Evolutionary conservation across 2,113 vertebrate genomes (phyloP).

Genomic region (Hydrochoerus hydrochaeris): DNA sequence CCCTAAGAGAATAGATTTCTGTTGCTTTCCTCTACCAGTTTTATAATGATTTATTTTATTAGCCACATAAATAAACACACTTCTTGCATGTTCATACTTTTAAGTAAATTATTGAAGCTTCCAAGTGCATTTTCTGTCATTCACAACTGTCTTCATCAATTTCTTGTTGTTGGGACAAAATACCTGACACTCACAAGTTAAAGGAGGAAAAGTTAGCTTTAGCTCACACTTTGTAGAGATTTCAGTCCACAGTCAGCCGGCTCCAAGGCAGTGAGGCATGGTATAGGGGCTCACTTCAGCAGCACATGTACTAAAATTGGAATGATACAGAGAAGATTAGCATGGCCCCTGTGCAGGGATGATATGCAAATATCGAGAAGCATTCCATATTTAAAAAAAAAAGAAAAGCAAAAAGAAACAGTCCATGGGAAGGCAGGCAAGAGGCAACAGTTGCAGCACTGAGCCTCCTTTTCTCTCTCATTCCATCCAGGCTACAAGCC

Average conservation of each 20-base stretch:
- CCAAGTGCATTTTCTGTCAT: neutral
- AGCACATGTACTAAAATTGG: too few species aligned
- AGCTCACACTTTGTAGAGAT: neutral
- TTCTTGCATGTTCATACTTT: neutral
- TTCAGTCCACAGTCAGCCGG: neutral
- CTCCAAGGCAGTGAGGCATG: neutral
- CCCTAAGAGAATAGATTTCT: neutral
- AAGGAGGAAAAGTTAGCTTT: neutral
- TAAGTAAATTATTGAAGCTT: neutral
- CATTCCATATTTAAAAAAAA: too few species aligned
- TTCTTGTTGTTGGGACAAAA: neutral
- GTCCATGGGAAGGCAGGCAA: neutral
- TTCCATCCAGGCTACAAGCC: too few species aligned
- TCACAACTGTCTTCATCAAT: neutral
- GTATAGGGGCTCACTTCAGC: too few species aligned
- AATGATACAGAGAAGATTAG: too few species aligned
- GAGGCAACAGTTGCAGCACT: neutral
- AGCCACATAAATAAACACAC: neutral
- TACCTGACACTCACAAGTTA: neutral
- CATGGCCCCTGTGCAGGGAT: too few species aligned
- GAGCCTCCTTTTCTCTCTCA: neutral
- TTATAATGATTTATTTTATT: neutral
- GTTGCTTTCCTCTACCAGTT: neutral
- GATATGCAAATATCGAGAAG: too few species aligned
- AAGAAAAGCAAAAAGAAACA: neutral